Percentiles rank a stretch among this genome's conserved stretches.
Evolutionary conservation across 2,113 vertebrate genomes (phyloP).

Genomic region (Atherinomorus stipes): DNA sequence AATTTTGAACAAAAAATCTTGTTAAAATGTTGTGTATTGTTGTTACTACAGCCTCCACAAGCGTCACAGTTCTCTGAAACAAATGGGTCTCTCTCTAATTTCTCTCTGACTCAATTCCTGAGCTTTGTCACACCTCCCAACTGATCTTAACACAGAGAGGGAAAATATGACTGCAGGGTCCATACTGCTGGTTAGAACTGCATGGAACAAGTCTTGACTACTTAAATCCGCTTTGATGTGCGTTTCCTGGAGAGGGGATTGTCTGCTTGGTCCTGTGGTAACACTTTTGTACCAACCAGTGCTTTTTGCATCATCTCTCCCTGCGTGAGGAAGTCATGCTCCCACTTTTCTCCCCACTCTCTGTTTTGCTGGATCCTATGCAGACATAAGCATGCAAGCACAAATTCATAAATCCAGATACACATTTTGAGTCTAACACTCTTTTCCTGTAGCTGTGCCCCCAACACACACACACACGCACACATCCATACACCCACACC

Average conservation of each 20-base stretch:
- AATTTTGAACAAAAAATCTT: neutral
- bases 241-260: constrained; percentile 80
- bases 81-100: constrained; percentile 4
- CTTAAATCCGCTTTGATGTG: constrained; percentile 83
- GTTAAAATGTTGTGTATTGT: no score
- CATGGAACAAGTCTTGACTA: constrained; percentile 75
- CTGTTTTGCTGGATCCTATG: constrained; percentile 47
- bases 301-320: constrained; percentile 68
- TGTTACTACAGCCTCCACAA: neutral
- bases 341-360: constrained; percentile 7
- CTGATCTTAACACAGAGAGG: constrained; percentile 67
- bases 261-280: constrained; percentile 72
- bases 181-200: constrained; percentile 62
- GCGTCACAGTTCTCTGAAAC: constrained; percentile 9
- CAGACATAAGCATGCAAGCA: constrained; percentile 45
- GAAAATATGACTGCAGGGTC: constrained; percentile 63
- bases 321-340: constrained; percentile 47
- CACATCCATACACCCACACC: neutral
- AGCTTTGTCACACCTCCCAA: constrained; percentile 60
- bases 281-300: constrained; percentile 71
- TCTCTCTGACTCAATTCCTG: constrained; percentile 31
- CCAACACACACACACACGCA: constrained; percentile 2
- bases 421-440: constrained; percentile 50
- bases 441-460: constrained; percentile 40
- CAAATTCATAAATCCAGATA: constrained; percentile 49